Evolutionary conservation across 2,113 vertebrate species (phyloP).

Genomic region (Mixornis gularis): DNA sequence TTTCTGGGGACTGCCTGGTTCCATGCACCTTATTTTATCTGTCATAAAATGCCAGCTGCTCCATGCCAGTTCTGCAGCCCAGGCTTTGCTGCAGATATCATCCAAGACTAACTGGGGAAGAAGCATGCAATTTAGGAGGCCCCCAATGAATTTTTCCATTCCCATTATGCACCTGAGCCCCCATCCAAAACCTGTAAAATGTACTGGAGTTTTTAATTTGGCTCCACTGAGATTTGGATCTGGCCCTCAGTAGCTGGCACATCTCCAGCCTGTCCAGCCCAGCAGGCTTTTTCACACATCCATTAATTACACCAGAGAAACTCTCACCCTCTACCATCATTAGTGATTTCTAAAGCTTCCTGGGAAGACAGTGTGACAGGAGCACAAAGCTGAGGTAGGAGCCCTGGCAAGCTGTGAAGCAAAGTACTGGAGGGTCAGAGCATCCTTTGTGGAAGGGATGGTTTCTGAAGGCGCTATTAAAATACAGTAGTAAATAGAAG

Average conservation of each 20-base stretch:
- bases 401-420: slow-evolving; percentile 9
- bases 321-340: neutral
- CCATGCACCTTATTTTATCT: neutral
- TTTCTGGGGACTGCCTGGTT: neutral
- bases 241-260: slow-evolving; percentile 2
- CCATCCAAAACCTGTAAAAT: neutral
- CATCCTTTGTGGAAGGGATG: neutral
- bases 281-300: slow-evolving; percentile 47
- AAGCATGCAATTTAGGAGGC: neutral
- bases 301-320: slow-evolving; percentile 43
- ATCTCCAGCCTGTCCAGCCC: slow-evolving; percentile 32
- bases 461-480: neutral
- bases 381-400: slow-evolving; percentile 28
- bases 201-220: neutral
- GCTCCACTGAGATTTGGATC: slow-evolving; percentile 21
- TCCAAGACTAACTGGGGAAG: slow-evolving; percentile 8
- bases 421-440: neutral
- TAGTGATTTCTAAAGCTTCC: slow-evolving; percentile 18
- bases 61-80: neutral
- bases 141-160: neutral
- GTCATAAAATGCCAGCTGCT: neutral
- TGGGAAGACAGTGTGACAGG: neutral
- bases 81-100: neutral
- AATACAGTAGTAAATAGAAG: neutral
- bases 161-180: slow-evolving; percentile 21